These are phyloP conservation scores for Callospermophilus lateralis DNA, from an alignment of 2,113 vertebrate genomes.

Conservation along the genomic window DNA sequence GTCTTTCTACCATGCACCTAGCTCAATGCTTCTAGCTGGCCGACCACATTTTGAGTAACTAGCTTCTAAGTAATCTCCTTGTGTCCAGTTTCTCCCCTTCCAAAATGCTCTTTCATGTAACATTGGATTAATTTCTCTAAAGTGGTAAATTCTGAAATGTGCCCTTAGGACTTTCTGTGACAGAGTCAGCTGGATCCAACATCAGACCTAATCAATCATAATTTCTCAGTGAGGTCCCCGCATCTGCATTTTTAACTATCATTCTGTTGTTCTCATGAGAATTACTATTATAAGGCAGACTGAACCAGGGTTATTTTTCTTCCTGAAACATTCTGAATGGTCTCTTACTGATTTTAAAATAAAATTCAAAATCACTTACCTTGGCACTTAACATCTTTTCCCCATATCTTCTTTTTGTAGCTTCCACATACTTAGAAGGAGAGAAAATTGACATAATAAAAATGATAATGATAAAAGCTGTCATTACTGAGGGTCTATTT, in stretches of 20 bases:
- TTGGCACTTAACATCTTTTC: background rate
- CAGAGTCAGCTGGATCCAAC: background rate
- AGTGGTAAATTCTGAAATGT: background rate
- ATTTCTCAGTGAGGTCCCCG: background rate
- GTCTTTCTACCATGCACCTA: background rate
- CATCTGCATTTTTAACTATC: slow-evolving; percentile 57
- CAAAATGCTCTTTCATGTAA: background rate
- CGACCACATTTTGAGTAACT: background rate
- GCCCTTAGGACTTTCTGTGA: background rate
- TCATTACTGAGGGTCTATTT: background rate
- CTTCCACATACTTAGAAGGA: background rate
- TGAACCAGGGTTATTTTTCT: slow-evolving; percentile 22
- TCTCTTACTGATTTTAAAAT: background rate
- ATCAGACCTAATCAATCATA: background rate
- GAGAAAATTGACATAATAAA: background rate
- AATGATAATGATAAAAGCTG: background rate
- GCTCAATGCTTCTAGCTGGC: background rate
- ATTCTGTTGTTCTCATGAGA: background rate
- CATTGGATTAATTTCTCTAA: background rate
- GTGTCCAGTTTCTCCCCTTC: background rate
- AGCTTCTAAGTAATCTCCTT: background rate
- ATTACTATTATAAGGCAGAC: slow-evolving; percentile 19
- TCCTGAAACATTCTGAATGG: background rate
- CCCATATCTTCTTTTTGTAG: background rate
- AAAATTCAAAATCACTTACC: slow-evolving; percentile 33